A percentile compares a stretch with the other conserved stretches of the same genome.
Conservation (phyloP, 1,140 invertebrate genomes). For the Drosophila sturtevanti region DNA sequence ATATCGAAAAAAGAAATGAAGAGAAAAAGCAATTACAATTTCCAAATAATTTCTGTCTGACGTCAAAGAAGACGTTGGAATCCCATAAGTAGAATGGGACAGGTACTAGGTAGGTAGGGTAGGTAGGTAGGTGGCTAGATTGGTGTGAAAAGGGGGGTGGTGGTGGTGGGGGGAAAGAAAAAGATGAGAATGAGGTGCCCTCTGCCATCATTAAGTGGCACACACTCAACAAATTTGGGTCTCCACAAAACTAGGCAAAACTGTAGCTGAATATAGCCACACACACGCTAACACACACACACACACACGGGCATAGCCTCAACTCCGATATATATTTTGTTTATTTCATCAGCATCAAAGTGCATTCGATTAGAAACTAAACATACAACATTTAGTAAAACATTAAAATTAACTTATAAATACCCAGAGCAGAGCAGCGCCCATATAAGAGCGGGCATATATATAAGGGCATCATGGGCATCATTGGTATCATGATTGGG, state of each 20-base stretch:
- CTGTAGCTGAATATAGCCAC: background rate
- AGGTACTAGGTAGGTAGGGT: background rate
- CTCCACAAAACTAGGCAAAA: constrained; percentile 22
- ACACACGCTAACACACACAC: no score
- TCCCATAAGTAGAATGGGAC: background rate
- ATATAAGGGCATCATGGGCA: constrained; percentile 20
- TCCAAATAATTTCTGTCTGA: constrained; percentile 53
- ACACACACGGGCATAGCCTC: no score
- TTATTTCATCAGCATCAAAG: constrained; percentile 64
- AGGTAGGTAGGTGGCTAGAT: no score
- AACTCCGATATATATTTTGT: constrained; percentile 26
- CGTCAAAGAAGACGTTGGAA: constrained; percentile 35
- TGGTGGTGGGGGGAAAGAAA: no score
- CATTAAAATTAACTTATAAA: constrained; percentile 64
- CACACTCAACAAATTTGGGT: constrained; percentile 62
- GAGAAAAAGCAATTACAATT: constrained; percentile 31
- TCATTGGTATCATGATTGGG: constrained; percentile 1
- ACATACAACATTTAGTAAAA: constrained; percentile 47
- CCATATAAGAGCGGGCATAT: no score
- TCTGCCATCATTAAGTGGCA: constrained; percentile 52
- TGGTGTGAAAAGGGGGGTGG: no score
- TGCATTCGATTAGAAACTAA: constrained; percentile 70
- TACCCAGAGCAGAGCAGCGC: constrained; percentile 23
- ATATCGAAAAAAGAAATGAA: background rate
- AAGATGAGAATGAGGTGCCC: constrained; percentile 3